Conservation (phyloP, 2,113 vertebrate genomes). For the Ctenomys sociabilis region DNA sequence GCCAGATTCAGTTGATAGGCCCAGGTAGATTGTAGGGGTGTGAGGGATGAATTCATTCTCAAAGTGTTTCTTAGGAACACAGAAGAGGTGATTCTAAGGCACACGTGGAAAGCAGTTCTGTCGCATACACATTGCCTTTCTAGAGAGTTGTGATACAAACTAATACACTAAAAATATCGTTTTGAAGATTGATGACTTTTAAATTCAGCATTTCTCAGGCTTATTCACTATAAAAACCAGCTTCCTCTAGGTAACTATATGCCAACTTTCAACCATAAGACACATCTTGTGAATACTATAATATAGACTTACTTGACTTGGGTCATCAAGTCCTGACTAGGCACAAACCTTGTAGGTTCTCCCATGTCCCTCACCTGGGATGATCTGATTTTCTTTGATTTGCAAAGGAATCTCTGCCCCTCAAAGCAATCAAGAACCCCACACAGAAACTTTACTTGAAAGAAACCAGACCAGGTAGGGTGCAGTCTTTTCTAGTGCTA, state of each 20-base stretch:
- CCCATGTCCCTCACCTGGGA: fast-evolving
- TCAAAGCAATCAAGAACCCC: not conserved
- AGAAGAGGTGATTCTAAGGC: not conserved
- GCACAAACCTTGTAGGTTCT: not conserved
- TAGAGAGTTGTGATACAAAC: not conserved
- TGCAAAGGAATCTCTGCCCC: not conserved
- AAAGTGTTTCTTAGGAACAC: not conserved
- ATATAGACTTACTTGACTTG: not conserved
- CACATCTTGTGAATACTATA: not conserved
- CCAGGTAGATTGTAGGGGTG: not conserved
- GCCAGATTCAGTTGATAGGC: not conserved
- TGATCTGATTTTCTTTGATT: not conserved
- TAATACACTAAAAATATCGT: not conserved
- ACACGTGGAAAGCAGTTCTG: not conserved
- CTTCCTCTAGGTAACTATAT: not conserved
- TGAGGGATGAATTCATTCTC: not conserved
- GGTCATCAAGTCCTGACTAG: not conserved
- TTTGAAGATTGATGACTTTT: not conserved
- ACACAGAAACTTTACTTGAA: not conserved
- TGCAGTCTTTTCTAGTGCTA: not conserved
- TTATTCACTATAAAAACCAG: not conserved
- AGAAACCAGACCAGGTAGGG: not conserved
- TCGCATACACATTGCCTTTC: not conserved
- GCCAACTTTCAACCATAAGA: not conserved
- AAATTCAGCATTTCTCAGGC: not conserved